phyloP scores from a whole-genome alignment of 2,797 vertebrate genomes.

The Euthynnus affinis region DNA sequence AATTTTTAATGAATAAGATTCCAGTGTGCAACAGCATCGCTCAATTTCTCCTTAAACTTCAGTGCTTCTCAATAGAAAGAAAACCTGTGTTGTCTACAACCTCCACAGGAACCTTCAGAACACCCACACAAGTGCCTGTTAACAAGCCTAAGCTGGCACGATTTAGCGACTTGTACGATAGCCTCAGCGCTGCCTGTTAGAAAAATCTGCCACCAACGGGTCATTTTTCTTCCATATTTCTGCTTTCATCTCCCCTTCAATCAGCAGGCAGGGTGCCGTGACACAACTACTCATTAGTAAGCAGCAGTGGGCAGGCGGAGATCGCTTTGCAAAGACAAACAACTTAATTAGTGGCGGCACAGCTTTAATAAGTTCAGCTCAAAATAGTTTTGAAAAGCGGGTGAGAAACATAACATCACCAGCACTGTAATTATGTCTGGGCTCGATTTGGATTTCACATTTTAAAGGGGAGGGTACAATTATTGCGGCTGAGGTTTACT shows the following conservation, averaged over 20 bases:
- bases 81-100: constrained; percentile 13
- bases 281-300: constrained; percentile 76
- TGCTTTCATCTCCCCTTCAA: constrained; percentile 67
- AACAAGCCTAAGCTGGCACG: constrained; percentile 41
- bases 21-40: background rate
- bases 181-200: constrained; percentile 23
- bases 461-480: constrained; percentile 39
- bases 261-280: constrained; percentile 64
- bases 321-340: constrained; percentile 83
- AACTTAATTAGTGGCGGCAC: constrained; percentile 80
- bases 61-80: constrained; percentile 2
- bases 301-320: constrained; percentile 73
- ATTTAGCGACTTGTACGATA: background rate
- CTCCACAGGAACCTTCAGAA: constrained; percentile 28
- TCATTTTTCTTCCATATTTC: constrained; percentile 56
- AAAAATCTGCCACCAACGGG: constrained; percentile 51
- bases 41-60: constrained; percentile 6
- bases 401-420: constrained; percentile 62
- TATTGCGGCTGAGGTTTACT: constrained; percentile 29
- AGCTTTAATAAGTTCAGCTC: constrained; percentile 79
- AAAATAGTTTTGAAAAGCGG: constrained; percentile 73
- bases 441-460: constrained; percentile 51
- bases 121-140: constrained; percentile 47
- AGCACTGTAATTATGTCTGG: constrained; percentile 68
- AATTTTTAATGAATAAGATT: constrained; percentile 20